phyloP scores from a whole-genome alignment of 2,888 invertebrate genomes.

The Cheilosia vernalis region DNA sequence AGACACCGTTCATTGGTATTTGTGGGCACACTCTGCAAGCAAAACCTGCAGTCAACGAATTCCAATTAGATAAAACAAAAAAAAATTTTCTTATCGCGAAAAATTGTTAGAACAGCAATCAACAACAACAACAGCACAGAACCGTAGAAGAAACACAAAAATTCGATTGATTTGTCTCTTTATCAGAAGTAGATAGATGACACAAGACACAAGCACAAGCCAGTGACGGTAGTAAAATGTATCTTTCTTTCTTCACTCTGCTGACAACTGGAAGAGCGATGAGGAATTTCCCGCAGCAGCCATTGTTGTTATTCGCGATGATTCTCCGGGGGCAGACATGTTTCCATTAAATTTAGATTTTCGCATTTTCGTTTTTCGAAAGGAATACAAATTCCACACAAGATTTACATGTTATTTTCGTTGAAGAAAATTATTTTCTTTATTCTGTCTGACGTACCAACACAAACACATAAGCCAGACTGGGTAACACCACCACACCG shows the following conservation, averaged over 20 bases:
- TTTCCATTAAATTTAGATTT: conserved; percentile 35
- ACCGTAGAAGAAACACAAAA: conserved; percentile 13
- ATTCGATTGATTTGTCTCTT: conserved; percentile 39
- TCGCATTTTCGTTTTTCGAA: neutral
- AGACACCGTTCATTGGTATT: conserved; percentile 28
- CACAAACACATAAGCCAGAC: conserved; percentile 9
- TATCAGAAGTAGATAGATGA: conserved; percentile 13
- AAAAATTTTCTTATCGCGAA: conserved; percentile 55
- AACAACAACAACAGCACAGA: conserved; percentile 16
- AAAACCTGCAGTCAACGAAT: conserved; percentile 36
- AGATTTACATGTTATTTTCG: conserved; percentile 52
- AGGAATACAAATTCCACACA: neutral
- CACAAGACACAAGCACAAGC: too few relatives aligned
- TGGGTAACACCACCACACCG: conserved; percentile 24
- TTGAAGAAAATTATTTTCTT: conserved; percentile 48
- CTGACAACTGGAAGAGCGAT: conserved; percentile 15
- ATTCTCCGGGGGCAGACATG: conserved; percentile 23
- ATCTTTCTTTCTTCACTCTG: conserved; percentile 39
- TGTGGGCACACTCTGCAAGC: conserved; percentile 16
- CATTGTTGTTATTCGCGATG: conserved; percentile 59
- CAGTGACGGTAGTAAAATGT: neutral
- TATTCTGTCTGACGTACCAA: conserved; percentile 64
- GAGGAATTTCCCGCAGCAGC: conserved; percentile 46
- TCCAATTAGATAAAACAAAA: conserved; percentile 63
- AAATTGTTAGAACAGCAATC: conserved; percentile 34